Evolutionary conservation across 92 coral and sea anemone genomes (phyloP).

Genomic region (Epizoanthus stellaris): DNA sequence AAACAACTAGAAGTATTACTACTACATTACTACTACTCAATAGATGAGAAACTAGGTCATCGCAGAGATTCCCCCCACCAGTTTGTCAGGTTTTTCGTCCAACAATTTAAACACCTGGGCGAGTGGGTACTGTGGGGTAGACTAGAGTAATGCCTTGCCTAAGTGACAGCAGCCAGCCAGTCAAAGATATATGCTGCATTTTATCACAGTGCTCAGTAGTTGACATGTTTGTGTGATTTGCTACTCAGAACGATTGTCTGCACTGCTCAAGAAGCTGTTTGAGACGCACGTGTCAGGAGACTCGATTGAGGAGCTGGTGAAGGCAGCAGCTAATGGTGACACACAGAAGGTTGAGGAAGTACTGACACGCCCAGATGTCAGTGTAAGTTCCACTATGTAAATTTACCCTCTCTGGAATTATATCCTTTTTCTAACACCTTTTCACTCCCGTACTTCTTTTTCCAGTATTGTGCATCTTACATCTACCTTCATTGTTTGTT

Average conservation of each 20-base stretch:
- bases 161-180: too few relatives aligned
- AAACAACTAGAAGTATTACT: too few relatives aligned
- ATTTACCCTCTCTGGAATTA: neutral
- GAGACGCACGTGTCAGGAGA: constrained; percentile 98
- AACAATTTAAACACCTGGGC: too few relatives aligned
- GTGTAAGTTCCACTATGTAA: constrained; percentile 60
- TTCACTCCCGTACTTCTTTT: too few relatives aligned
- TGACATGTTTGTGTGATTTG: neutral
- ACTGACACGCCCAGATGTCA: constrained; percentile 78
- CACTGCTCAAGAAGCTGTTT: constrained; percentile 93
- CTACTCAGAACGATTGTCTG: constrained; percentile 82
- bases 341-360: constrained; percentile 82
- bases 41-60: too few relatives aligned
- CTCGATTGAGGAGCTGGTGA: constrained; percentile 94
- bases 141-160: too few relatives aligned
- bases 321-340: constrained; percentile 98
- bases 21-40: too few relatives aligned
- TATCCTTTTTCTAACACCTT: neutral
- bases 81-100: neutral
- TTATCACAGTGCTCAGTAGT: too few relatives aligned
- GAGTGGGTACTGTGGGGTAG: too few relatives aligned
- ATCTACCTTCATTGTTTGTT: neutral
- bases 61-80: too few relatives aligned
- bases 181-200: too few relatives aligned
- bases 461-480: neutral